Percentiles rank a stretch among this genome's conserved stretches.
These are phyloP conservation scores for Clostera curtula DNA, from an alignment of 2,888 invertebrate genomes.

Conservation along the genomic window DNA sequence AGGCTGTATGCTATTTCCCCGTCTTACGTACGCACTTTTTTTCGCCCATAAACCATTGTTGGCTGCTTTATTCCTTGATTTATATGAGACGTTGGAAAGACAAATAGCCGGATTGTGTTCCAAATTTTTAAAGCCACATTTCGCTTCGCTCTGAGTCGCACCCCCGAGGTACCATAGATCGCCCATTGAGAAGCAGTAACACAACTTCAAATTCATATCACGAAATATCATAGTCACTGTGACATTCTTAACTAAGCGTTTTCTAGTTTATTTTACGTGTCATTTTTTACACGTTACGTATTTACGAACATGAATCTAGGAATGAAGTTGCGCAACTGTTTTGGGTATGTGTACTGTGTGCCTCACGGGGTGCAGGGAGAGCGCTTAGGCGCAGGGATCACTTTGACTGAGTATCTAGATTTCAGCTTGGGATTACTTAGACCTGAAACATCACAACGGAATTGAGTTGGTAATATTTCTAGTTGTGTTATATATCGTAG, in stretches of 20 bases:
- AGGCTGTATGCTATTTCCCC: conserved; percentile 69
- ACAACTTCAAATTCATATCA: too few species aligned
- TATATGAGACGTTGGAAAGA: conserved; percentile 83
- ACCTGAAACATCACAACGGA: too few species aligned
- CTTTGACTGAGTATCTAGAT: neutral
- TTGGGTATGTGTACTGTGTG: too few species aligned
- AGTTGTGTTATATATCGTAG: too few species aligned
- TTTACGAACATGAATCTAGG: too few species aligned
- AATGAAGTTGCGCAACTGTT: too few species aligned
- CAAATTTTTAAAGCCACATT: conserved; percentile 87
- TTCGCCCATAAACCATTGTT: conserved; percentile 77
- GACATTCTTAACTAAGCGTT: too few species aligned
- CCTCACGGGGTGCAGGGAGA: conserved; percentile 40
- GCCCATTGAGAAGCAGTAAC: too few species aligned
- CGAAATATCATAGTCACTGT: too few species aligned
- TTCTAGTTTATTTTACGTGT: too few species aligned
- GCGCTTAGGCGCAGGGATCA: conserved; percentile 26
- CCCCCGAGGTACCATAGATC: conserved; percentile 53
- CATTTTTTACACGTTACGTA: too few species aligned
- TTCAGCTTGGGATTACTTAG: conserved; percentile 1
- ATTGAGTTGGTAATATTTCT: too few species aligned
- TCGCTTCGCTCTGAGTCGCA: conserved; percentile 76
- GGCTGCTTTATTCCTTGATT: conserved; percentile 80
- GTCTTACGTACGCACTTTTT: conserved; percentile 73
- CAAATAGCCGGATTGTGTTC: conserved; percentile 86